Conservation (phyloP, 2,797 vertebrate genomes). For the Epinephelus awoara region DNA sequence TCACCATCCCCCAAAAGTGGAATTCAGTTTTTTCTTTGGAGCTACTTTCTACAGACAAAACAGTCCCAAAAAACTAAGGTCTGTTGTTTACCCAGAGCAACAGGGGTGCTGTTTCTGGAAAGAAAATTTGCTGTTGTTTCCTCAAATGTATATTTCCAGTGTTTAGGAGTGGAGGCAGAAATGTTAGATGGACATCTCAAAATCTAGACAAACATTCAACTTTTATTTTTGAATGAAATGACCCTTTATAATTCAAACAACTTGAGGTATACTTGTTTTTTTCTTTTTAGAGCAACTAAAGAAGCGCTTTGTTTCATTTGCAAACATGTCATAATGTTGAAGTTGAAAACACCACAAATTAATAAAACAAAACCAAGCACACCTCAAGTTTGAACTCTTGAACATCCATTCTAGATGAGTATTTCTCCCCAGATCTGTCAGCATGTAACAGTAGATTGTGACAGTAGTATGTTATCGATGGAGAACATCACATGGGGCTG, state of each 20-base stretch:
- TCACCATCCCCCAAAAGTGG: neutral
- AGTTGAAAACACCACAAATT: conserved; percentile 31
- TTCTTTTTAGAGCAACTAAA: neutral
- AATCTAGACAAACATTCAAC: neutral
- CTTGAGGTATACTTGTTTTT: conserved; percentile 36
- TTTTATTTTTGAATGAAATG: conserved; percentile 18
- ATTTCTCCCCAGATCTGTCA: conserved; percentile 73
- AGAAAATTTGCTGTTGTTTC: neutral
- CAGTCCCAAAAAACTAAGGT: conserved; percentile 11
- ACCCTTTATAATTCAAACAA: conserved; percentile 34
- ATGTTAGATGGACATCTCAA: conserved; percentile 1
- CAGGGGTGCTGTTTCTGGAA: neutral
- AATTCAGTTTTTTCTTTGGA: conserved; percentile 8
- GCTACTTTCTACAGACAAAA: conserved; percentile 11
- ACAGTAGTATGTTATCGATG: conserved; percentile 90
- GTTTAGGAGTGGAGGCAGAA: conserved; percentile 15
- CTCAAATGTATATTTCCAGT: neutral
- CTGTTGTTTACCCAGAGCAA: conserved; percentile 7
- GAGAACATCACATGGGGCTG: conserved; percentile 90
- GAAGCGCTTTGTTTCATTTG: conserved; percentile 18
- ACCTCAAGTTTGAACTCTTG: conserved; percentile 23
- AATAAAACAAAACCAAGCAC: conserved; percentile 39
- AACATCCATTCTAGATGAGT: conserved; percentile 9
- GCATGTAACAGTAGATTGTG: conserved; percentile 77
- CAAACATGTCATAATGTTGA: neutral